Percentiles rank a stretch among this genome's conserved stretches.
Evolutionary conservation across 2,113 vertebrate genomes (phyloP).

Genomic region (Meleagris gallopavo): DNA sequence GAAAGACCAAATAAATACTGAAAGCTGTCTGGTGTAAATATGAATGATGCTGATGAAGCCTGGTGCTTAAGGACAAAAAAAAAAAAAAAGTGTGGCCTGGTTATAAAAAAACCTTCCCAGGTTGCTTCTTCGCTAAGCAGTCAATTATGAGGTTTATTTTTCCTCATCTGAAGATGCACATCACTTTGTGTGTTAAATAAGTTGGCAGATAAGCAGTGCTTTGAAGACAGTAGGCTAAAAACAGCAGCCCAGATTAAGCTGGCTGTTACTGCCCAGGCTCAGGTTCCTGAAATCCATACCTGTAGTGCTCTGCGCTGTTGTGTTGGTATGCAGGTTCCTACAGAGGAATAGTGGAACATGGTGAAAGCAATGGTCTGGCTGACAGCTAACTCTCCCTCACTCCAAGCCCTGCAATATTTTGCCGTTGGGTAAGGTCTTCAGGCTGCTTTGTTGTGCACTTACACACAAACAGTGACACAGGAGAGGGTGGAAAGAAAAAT

Average conservation of each 20-base stretch:
- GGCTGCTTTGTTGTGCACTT: neutral
- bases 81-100: neutral
- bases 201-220: neutral
- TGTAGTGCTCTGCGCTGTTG: fast-evolving
- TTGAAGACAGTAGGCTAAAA: neutral
- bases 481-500: neutral
- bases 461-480: fast-evolving
- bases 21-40: neutral
- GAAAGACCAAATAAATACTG: neutral
- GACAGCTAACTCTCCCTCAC: fast-evolving
- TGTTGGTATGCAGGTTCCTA: neutral
- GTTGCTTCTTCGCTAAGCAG: neutral
- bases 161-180: neutral
- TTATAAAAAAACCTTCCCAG: neutral
- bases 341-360: fast-evolving
- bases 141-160: neutral
- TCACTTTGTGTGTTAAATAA: neutral
- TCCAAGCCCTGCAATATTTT: neutral
- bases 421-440: neutral
- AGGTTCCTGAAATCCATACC: neutral
- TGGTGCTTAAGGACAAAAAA: neutral
- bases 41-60: neutral
- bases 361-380: neutral
- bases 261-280: neutral
- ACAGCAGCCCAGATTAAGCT: fast-evolving